Conservation (phyloP, 2,888 invertebrate species). For the Elmis aenea region DNA sequence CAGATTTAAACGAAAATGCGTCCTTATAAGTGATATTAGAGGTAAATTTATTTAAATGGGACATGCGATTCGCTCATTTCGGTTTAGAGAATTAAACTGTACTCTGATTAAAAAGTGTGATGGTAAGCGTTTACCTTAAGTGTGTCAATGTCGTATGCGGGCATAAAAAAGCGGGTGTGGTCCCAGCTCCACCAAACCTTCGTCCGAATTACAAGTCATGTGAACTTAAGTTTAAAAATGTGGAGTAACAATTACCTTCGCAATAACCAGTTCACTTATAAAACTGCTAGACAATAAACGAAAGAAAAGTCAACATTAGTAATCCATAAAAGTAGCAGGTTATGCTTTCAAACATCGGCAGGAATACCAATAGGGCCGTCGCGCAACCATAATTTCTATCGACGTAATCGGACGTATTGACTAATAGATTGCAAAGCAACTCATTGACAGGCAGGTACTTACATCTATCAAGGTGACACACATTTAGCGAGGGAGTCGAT, state of each 20-base stretch:
- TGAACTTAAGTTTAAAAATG: neutral
- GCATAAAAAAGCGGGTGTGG: constrained; percentile 2
- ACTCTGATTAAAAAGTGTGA: too few species aligned
- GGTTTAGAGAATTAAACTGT: too few species aligned
- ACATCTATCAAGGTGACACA: constrained; percentile 14
- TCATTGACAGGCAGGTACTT: constrained; percentile 18
- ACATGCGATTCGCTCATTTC: too few species aligned
- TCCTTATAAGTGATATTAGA: too few species aligned
- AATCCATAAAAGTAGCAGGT: constrained; percentile 16
- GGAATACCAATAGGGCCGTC: constrained; percentile 18
- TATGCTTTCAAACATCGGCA: constrained; percentile 14
- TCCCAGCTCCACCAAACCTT: neutral
- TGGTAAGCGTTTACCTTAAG: too few species aligned
- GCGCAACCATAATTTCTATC: constrained; percentile 19
- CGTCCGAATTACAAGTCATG: too few species aligned
- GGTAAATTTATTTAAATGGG: too few species aligned
- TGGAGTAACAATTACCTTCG: neutral
- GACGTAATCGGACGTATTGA: constrained; percentile 17
- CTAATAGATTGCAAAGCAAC: constrained; percentile 19
- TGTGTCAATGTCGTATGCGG: constrained; percentile 6
- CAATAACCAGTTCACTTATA: too few species aligned
- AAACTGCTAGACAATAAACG: neutral
- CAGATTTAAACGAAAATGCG: too few species aligned
- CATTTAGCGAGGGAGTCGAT: constrained; percentile 13
- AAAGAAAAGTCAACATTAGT: constrained; percentile 17